Evolutionary conservation across 92 coral and sea anemone species (phyloP).

Genomic region (Galaxea fascicularis): DNA sequence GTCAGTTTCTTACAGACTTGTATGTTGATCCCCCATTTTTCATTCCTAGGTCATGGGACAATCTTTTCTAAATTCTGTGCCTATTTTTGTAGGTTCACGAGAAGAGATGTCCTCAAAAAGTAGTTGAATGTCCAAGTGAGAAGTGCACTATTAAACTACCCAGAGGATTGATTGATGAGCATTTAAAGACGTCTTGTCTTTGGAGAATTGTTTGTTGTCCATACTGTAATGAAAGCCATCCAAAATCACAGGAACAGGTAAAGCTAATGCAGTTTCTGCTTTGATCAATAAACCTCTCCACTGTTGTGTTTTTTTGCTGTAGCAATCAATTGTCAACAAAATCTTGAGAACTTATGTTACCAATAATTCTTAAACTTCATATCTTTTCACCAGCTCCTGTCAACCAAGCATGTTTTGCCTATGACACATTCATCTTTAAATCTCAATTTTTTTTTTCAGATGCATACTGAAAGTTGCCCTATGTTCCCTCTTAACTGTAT

Average conservation of each 20-base stretch:
- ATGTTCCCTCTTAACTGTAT: constrained; percentile 29
- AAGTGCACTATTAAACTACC: constrained; percentile 16
- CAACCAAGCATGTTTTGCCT: too few relatives aligned
- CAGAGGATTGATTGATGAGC: constrained; percentile 17
- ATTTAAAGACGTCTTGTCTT: constrained; percentile 17
- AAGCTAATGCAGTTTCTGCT: neutral
- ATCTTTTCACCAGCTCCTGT: too few relatives aligned
- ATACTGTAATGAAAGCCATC: constrained; percentile 22
- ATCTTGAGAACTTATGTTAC: too few relatives aligned
- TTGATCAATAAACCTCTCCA: neutral
- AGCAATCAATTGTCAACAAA: too few relatives aligned
- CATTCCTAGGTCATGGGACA: neutral
- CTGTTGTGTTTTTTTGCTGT: too few relatives aligned
- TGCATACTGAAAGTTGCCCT: constrained; percentile 28
- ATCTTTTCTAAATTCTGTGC: neutral
- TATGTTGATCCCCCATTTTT: neutral
- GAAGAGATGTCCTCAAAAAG: constrained; percentile 23
- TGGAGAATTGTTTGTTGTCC: constrained; percentile 49
- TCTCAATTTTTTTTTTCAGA: neutral
- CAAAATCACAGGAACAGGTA: constrained; percentile 29
- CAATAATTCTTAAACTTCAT: too few relatives aligned
- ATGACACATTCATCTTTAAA: neutral
- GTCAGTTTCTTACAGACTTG: neutral
- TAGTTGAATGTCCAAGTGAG: constrained; percentile 22
- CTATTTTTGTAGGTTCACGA: constrained; percentile 17